phyloP scores from a whole-genome alignment of 2,113 vertebrate species.

The Panurus biarmicus region DNA sequence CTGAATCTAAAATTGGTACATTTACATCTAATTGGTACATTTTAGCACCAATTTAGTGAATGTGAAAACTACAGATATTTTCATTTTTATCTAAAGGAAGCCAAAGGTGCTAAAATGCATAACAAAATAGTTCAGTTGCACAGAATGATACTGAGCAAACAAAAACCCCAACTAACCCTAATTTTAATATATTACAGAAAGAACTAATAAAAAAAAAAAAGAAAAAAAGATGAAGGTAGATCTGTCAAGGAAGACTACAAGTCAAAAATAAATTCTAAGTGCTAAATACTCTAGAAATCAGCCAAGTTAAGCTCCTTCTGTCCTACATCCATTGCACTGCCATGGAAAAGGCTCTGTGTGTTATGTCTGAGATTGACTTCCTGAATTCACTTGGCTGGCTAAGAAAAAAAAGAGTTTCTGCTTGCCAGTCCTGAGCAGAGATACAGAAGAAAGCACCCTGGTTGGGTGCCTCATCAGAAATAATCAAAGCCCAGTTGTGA shows the following conservation, averaged over 20 bases:
- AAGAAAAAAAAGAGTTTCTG: not conserved
- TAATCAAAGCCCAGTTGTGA: not conserved
- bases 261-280: not conserved
- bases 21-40: too few species aligned
- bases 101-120: not conserved
- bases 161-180: accelerated
- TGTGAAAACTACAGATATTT: not conserved
- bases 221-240: not conserved
- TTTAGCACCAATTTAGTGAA: not conserved
- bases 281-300: not conserved
- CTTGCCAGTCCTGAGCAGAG: not conserved
- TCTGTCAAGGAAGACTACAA: not conserved
- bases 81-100: not conserved
- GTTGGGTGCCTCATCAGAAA: not conserved
- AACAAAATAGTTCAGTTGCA: not conserved
- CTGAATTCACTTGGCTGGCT: not conserved
- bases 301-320: not conserved
- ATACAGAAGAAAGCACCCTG: not conserved
- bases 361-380: not conserved
- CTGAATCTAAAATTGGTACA: not conserved
- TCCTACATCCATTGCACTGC: not conserved
- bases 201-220: not conserved
- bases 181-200: not conserved
- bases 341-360: accelerated
- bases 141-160: not conserved